phyloP scores from a whole-genome alignment of 64 coral and sea anemone genomes.

The Pocillopora verrucosa region DNA sequence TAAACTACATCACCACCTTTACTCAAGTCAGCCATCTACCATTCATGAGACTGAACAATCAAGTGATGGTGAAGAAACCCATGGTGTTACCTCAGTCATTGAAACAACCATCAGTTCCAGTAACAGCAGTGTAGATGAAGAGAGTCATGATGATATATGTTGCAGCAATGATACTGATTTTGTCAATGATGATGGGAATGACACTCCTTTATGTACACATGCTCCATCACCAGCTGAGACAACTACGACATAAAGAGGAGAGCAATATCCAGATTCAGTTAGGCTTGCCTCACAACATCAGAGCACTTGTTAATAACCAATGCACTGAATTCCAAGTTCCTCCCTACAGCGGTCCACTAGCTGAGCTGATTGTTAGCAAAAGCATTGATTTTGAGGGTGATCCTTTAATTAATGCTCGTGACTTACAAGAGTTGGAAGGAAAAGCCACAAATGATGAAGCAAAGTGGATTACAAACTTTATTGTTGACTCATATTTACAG shows the following conservation, averaged over 20 bases:
- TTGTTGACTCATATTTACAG: slow-evolving; percentile 16
- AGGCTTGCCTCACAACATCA: slow-evolving; percentile 1
- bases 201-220: not conserved
- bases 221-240: no score
- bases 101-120: not conserved
- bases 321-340: slow-evolving; percentile 11
- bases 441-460: not conserved
- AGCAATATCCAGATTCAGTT: not conserved
- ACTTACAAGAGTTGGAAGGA: not conserved
- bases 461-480: not conserved
- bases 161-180: not conserved
- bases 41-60: not conserved
- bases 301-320: not conserved
- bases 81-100: not conserved
- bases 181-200: not conserved
- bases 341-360: not conserved
- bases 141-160: not conserved
- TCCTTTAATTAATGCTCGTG: not conserved
- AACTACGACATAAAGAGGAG: not conserved
- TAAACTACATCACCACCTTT: not conserved
- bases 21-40: slow-evolving; percentile 15
- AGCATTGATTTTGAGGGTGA: not conserved
- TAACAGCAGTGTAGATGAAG: not conserved
- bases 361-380: not conserved
- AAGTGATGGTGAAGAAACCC: not conserved